A percentile compares a stretch with the other conserved stretches of the same genome.
phyloP scores from a whole-genome alignment of 1,140 invertebrate genomes.

The Kradibia gibbosae region DNA sequence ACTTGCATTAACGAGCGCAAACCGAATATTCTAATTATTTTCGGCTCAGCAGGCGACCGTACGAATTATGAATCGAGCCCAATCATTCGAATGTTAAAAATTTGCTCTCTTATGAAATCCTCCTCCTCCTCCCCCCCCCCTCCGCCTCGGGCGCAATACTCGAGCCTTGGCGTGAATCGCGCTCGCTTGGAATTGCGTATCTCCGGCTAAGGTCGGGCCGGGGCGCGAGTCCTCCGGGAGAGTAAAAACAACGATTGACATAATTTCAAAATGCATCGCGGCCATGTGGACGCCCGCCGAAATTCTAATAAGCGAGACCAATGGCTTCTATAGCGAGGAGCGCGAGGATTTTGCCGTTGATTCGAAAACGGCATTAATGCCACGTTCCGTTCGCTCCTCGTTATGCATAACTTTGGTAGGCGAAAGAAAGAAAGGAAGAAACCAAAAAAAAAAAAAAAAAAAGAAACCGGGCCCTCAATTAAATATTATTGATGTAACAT shows the following conservation, averaged over 20 bases:
- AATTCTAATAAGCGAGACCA: not conserved
- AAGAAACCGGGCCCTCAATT: too few relatives aligned
- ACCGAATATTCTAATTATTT: too few relatives aligned
- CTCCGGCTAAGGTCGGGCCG: not conserved
- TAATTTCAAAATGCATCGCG: not conserved
- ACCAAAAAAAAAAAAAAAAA: too few relatives aligned
- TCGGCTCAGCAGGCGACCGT: too few relatives aligned
- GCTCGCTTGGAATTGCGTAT: not conserved
- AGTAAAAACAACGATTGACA: constrained; percentile 4
- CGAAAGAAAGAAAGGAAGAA: too few relatives aligned
- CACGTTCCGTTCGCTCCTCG: not conserved
- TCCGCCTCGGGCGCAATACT: too few relatives aligned
- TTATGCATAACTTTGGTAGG: too few relatives aligned
- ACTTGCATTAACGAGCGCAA: too few relatives aligned
- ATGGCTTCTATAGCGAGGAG: not conserved
- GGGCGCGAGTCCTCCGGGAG: not conserved
- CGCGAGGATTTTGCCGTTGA: not conserved
- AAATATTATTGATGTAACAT: too few relatives aligned
- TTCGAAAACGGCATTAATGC: not conserved
- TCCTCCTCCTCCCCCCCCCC: too few relatives aligned
- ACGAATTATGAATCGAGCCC: too few relatives aligned
- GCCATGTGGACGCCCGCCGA: not conserved
- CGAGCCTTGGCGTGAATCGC: not conserved
- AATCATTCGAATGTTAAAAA: too few relatives aligned
- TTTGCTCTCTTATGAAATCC: not conserved